Evolutionary conservation across 2,113 vertebrate genomes (phyloP), one percentile per base, ranked within the genome.

Genomic region (Machaerirhynchus nigripectus): DNA sequence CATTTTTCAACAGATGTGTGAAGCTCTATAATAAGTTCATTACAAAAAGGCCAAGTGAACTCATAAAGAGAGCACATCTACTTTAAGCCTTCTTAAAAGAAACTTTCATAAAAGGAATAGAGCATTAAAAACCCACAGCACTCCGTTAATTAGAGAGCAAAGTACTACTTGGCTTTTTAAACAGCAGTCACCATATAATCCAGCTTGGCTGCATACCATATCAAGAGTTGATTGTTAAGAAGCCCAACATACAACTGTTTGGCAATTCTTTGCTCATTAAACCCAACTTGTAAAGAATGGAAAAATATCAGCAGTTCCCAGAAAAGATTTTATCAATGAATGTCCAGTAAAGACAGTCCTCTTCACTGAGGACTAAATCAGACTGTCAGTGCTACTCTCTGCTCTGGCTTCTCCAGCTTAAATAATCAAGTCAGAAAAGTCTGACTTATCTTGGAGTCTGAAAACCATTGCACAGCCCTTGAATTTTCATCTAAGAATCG

Each of bases 21-120:
- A 98, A 98, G 97, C 96, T 98, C 95, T 90, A 49, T 97, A 96
- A 97, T 90, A 97, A 97, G 96, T 97, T 98, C 95, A 97, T 97
- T 98, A 98, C 87, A 96, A 97, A 97, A 92, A 97, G 93, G 80
- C 91, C 92, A 97, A 97, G 95, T 83, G 92, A 97, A 97, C 90
- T 92, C 97, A 90, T 97, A 97, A 96, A 97, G 89, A 95, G 82
- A 97, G 84, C 96, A 96, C 89, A 96, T 84, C 75, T 83, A 94
- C 87, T 89, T 97, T 79, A 95, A 89, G 82, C 92, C 93, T 96
- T 85, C 95, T 97, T 96, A 93, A 97, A 97, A 97, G 81, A 88
- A 95, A 87, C 69, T 55, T 96, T 95, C 73, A 97, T 96, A 96
- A 97, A 96, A 97, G 89, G 84, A 97, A 95, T 12, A 53, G 78